Evolutionary conservation across 2,888 invertebrate genomes (phyloP).

Genomic region (Euplexia lucipara): DNA sequence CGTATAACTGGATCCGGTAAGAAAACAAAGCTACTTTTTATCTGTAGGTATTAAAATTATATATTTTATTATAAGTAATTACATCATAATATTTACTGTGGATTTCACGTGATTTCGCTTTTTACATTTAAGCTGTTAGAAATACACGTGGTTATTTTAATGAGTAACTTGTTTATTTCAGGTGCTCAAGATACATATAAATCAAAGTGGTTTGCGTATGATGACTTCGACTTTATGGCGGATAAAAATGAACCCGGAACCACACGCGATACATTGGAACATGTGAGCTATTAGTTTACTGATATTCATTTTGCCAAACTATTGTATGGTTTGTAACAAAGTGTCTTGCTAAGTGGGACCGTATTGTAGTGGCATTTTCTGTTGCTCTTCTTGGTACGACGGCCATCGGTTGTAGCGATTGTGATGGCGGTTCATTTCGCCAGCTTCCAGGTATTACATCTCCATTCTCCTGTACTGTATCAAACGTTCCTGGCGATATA

Average conservation of each 20-base stretch:
- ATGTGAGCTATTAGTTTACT: constrained; percentile 43
- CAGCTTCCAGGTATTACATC: constrained; percentile 61
- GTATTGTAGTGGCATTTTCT: constrained; percentile 56
- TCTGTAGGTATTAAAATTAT: constrained; percentile 30
- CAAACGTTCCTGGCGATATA: constrained; percentile 41
- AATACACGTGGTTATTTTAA: constrained; percentile 32
- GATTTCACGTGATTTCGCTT: constrained; percentile 24
- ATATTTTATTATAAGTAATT: constrained; percentile 29
- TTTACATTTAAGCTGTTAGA: constrained; percentile 25
- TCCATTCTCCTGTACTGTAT: constrained; percentile 55
- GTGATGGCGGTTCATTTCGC: constrained; percentile 59
- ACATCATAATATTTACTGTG: constrained; percentile 28
- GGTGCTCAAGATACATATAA: constrained; percentile 43
- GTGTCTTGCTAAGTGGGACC: constrained; percentile 55
- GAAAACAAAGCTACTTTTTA: constrained; percentile 34
- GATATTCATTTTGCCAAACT: constrained; percentile 63
- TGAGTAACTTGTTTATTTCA: constrained; percentile 41
- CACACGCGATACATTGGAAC: constrained; percentile 55
- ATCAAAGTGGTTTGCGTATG: constrained; percentile 54
- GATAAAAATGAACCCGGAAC: constrained; percentile 60
- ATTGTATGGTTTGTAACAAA: constrained; percentile 54
- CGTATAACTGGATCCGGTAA: constrained; percentile 60
- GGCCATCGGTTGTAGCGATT: constrained; percentile 57
- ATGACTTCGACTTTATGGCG: constrained; percentile 60
- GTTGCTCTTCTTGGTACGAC: constrained; percentile 60